These are phyloP conservation scores for Neomonachus schauinslandi DNA, from an alignment of 2,113 vertebrate species.

Conservation along the genomic window DNA sequence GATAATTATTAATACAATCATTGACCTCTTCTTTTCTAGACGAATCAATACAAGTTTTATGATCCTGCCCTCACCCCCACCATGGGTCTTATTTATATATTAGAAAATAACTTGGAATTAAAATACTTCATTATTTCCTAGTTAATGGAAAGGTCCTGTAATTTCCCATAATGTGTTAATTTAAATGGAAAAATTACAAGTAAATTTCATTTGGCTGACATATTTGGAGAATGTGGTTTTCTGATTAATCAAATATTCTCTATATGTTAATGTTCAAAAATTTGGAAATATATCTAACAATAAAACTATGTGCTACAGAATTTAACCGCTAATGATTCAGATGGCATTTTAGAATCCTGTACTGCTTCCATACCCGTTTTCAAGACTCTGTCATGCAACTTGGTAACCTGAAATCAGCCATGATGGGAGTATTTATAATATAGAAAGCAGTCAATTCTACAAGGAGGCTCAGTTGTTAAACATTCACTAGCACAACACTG, in stretches of 20 bases:
- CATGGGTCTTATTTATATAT: neutral
- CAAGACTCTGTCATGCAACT: neutral
- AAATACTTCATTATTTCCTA: conserved; percentile 28
- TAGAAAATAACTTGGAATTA: conserved; percentile 53
- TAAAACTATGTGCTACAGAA: neutral
- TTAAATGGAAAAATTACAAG: neutral
- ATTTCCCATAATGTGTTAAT: neutral
- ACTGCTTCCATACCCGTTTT: neutral
- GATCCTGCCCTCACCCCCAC: neutral
- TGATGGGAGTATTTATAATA: neutral
- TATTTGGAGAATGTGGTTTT: neutral
- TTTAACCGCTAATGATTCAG: neutral
- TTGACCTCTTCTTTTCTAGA: conserved; percentile 27
- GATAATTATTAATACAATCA: neutral
- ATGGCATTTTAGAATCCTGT: conserved; percentile 15
- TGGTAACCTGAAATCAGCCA: neutral
- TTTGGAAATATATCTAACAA: neutral
- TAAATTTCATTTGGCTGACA: conserved; percentile 33
- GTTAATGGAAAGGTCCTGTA: neutral
- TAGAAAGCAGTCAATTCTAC: neutral
- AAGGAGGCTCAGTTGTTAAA: neutral
- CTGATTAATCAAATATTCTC: neutral
- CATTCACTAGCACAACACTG: neutral
- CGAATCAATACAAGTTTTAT: conserved; percentile 20
- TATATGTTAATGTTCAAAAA: neutral